Conservation (phyloP, 2,797 vertebrate genomes). For the Syngnathus rostellatus region DNA sequence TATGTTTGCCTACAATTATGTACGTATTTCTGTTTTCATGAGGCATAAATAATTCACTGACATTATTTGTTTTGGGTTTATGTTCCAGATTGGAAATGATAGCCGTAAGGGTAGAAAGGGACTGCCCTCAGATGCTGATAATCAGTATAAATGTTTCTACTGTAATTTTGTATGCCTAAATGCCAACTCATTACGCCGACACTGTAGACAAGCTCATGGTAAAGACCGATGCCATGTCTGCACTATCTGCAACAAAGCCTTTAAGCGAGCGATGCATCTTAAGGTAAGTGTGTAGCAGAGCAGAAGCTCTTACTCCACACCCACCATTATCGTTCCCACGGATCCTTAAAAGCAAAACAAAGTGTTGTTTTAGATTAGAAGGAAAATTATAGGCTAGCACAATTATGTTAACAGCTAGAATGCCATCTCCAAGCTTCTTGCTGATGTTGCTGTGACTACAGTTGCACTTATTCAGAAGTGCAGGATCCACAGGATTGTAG, state of each 20-base stretch:
- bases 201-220: slow-evolving; percentile 84
- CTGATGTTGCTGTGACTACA: no score
- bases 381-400: no score
- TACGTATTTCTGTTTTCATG: background rate
- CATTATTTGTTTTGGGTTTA: background rate
- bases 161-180: slow-evolving; percentile 80
- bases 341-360: no score
- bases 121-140: slow-evolving; percentile 66
- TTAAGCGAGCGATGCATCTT: slow-evolving; percentile 93
- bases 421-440: no score
- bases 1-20: background rate
- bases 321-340: background rate
- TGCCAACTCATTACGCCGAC: slow-evolving; percentile 77
- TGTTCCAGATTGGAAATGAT: slow-evolving; percentile 71
- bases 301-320: background rate
- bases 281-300: slow-evolving; percentile 70
- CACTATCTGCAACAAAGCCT: slow-evolving; percentile 85
- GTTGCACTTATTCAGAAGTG: no score
- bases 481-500: no score
- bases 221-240: slow-evolving; percentile 93
- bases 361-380: no score
- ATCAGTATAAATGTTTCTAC: slow-evolving; percentile 82
- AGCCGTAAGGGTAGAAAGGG: slow-evolving; percentile 61
- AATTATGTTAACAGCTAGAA: no score
- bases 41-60: background rate